A percentile compares a stretch with the other conserved stretches of the same genome.
These are phyloP conservation scores for Orthosia incerta DNA, from an alignment of 2,888 invertebrate genomes.

Conservation along the genomic window DNA sequence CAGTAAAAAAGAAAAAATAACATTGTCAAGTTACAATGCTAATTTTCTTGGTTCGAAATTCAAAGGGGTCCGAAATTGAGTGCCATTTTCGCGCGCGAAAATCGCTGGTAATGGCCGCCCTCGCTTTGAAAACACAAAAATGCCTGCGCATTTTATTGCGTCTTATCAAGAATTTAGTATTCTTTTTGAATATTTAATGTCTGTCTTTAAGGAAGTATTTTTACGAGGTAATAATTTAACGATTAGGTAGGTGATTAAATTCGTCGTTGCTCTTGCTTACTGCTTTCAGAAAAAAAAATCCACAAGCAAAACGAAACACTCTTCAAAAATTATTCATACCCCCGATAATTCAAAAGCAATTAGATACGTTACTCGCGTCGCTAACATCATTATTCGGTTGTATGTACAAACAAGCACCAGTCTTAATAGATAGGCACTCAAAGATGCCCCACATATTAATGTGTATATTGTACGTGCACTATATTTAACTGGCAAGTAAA, in stretches of 20 bases:
- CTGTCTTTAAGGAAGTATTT: conserved; percentile 26
- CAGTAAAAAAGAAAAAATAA: conserved; percentile 36
- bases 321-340: neutral
- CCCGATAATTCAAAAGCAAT: neutral
- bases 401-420: conserved; percentile 38
- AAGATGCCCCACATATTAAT: conserved; percentile 38
- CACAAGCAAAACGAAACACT: neutral
- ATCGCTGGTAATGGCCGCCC: conserved; percentile 65
- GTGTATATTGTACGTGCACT: conserved; percentile 34
- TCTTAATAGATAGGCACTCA: conserved; percentile 53
- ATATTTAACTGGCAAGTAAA: conserved; percentile 53
- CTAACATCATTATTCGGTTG: conserved; percentile 44
- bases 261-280: neutral
- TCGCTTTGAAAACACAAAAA: conserved; percentile 55
- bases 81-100: conserved; percentile 67
- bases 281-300: neutral
- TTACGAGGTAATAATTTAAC: conserved; percentile 35
- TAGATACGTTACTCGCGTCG: conserved; percentile 1
- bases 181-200: conserved; percentile 46
- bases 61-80: conserved; percentile 57
- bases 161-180: conserved; percentile 50
- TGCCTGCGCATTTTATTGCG: conserved; percentile 35
- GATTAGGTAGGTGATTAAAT: conserved; percentile 7
- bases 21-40: conserved; percentile 61
- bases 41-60: conserved; percentile 65